Base-by-base conservation (phyloP, 2,888 invertebrate species). In the Tiliacea citrago region DNA sequence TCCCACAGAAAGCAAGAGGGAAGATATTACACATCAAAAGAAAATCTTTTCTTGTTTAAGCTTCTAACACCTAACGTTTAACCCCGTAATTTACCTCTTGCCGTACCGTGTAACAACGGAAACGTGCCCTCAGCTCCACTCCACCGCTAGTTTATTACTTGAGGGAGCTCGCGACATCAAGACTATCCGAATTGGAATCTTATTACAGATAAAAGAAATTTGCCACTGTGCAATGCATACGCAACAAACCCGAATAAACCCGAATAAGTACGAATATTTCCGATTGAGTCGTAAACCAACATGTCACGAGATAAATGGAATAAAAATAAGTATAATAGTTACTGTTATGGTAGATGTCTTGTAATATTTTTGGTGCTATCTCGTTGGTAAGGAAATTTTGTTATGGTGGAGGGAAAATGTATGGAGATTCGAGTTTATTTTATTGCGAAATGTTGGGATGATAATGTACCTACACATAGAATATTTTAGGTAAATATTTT, bases 121-220 rank as follows among this genome's bases (percentile, higher is more conserved):
- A 88, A 92, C 91, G 74, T 58, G 73, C 81, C 73, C 75, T 67
- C 66, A 85, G 76, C 81, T 87, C 85, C 79, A 86, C 90, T 91
- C 92, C 83, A 88, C 92, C 89, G 91, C 91, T 93, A 93, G 93
- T 95, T 95, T 96, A 95, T 96, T 95, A 94, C 95, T 95, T 94
- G 93, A 94, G 95, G 96, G 96, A 94, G 92, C 89, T 88, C 88
- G 88, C 91, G 91, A 92, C 93, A 92, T 91, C 92, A 90, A 78
- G 90, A 88, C 91, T 88, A 91, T 91, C 89, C 90, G 92, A 94
- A 94, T 94, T 92, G 94, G 94, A 95, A 96, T 96, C 95, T 96
- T 95, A 95, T 95, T 96, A 94, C 91, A 95, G 96, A 96, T 96
- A 95, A 95, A 96, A 95, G 94, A 93, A 94, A 94, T 93, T 94